phyloP scores from a whole-genome alignment of 1,140 invertebrate species.

The Bombus impatiens region DNA sequence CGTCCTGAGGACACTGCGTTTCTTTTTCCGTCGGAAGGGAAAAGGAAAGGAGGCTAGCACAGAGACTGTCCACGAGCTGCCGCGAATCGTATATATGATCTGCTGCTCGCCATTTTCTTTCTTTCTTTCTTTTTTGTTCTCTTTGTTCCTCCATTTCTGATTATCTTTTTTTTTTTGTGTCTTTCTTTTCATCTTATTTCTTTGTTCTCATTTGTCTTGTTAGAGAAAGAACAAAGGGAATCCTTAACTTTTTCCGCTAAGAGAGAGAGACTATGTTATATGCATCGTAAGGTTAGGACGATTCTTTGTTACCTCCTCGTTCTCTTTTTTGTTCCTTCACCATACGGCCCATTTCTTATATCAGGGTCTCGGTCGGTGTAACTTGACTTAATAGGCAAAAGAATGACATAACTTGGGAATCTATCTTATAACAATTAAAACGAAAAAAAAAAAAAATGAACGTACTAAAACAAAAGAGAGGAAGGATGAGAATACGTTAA shows the following conservation, averaged over 20 bases:
- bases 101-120: conserved; percentile 44
- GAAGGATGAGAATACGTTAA: neutral
- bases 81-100: conserved; percentile 37
- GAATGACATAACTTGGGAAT: conserved; percentile 13
- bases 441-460: neutral
- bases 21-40: conserved; percentile 53
- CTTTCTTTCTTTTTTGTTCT: neutral
- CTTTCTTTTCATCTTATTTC: neutral
- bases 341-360: neutral
- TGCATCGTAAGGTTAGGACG: conserved; percentile 16
- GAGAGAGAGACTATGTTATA: conserved; percentile 40
- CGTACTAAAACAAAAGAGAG: neutral
- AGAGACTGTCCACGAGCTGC: conserved; percentile 56
- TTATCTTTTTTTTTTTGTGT: conserved; percentile 4
- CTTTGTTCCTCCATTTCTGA: neutral
- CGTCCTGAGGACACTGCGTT: conserved; percentile 36
- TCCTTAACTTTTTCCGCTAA: conserved; percentile 32
- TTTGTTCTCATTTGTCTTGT: neutral
- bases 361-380: neutral
- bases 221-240: conserved; percentile 21
- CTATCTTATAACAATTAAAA: neutral
- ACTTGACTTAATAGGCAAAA: neutral
- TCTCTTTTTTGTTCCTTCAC: conserved; percentile 44
- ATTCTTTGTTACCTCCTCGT: conserved; percentile 61
- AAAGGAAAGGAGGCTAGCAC: conserved; percentile 38